A percentile compares a stretch with the other conserved stretches of the same genome.
These are phyloP conservation scores for Ophonus ardosiacus DNA, from an alignment of 2,888 invertebrate species.

Conservation along the genomic window DNA sequence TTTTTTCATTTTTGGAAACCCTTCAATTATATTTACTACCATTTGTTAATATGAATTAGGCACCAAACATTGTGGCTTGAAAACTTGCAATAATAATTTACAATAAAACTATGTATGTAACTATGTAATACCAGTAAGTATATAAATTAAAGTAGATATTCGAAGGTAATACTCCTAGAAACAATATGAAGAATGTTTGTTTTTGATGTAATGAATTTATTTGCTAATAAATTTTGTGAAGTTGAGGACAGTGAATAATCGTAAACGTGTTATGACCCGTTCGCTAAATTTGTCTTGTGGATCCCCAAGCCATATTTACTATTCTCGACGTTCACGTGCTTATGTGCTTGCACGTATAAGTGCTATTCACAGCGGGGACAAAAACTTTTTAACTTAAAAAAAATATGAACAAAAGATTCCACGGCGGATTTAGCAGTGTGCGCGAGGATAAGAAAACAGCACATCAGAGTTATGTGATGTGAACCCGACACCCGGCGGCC, in stretches of 20 bases:
- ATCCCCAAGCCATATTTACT: conserved; percentile 37
- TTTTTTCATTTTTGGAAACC: no score
- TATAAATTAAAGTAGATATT: no score
- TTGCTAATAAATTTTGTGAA: background rate
- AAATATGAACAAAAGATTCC: conserved; percentile 60
- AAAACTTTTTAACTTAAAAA: conserved; percentile 61
- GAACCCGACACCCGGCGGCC: background rate
- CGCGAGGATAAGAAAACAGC: conserved; percentile 10
- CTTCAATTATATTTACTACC: no score
- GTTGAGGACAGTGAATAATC: background rate
- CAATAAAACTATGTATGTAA: no score
- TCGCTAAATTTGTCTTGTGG: conserved; percentile 1
- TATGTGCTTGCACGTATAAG: conserved; percentile 50
- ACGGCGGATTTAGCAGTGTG: conserved; percentile 47
- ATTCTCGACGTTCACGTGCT: conserved; percentile 48
- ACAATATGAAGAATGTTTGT: background rate
- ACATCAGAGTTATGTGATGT: conserved; percentile 9
- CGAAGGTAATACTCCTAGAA: background rate
- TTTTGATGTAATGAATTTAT: background rate
- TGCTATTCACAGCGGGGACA: conserved; percentile 54
- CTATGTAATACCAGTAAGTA: no score
- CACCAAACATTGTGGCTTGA: no score
- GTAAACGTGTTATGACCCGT: background rate
- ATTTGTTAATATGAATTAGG: no score
- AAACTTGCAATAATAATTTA: no score